phyloP scores from a whole-genome alignment of 2,888 invertebrate genomes.

The Coelopa pilipes region DNA sequence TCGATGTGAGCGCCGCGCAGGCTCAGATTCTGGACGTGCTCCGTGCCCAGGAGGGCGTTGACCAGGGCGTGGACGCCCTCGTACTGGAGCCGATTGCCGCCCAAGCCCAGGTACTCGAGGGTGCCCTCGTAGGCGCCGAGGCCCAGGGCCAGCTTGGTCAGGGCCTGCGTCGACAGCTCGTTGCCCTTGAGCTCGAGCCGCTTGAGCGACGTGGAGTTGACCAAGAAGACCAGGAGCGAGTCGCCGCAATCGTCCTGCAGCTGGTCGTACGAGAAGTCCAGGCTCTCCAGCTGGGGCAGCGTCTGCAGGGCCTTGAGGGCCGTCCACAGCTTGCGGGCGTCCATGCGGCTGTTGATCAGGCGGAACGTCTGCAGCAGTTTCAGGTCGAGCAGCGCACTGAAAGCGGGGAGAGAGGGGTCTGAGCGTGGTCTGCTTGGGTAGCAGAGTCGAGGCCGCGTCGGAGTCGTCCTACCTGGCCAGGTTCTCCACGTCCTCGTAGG shows the following conservation, averaged over 20 bases:
- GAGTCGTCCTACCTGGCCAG: slow-evolving; percentile 49
- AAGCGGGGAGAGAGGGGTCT: no score
- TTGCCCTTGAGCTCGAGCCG: slow-evolving; percentile 56
- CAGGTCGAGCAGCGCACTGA: slow-evolving; percentile 50
- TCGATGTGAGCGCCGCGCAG: slow-evolving; percentile 47
- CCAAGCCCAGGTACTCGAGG: slow-evolving; percentile 54
- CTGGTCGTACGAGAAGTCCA: slow-evolving; percentile 58
- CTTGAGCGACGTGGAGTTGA: slow-evolving; percentile 44
- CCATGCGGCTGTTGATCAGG: slow-evolving; percentile 58
- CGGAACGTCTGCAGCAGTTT: slow-evolving; percentile 52
- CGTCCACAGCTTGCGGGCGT: slow-evolving; percentile 51
- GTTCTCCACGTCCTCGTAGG: slow-evolving; percentile 53
- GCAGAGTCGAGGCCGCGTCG: no score
- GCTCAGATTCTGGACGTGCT: slow-evolving; percentile 49
- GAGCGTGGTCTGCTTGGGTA: no score
- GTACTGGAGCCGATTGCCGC: slow-evolving; percentile 52
- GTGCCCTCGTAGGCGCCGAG: slow-evolving; percentile 36
- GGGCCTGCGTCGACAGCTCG: slow-evolving; percentile 39
- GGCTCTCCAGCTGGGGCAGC: slow-evolving; percentile 47
- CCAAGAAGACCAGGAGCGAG: slow-evolving; percentile 49
- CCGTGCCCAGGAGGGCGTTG: slow-evolving; percentile 44
- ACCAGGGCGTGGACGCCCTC: slow-evolving; percentile 45
- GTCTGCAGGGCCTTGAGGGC: slow-evolving; percentile 48
- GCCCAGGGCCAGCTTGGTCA: slow-evolving; percentile 43
- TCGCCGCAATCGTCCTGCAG: slow-evolving; percentile 54